Conservation (phyloP, 2,888 invertebrate genomes). For the Monopis laevigella region DNA sequence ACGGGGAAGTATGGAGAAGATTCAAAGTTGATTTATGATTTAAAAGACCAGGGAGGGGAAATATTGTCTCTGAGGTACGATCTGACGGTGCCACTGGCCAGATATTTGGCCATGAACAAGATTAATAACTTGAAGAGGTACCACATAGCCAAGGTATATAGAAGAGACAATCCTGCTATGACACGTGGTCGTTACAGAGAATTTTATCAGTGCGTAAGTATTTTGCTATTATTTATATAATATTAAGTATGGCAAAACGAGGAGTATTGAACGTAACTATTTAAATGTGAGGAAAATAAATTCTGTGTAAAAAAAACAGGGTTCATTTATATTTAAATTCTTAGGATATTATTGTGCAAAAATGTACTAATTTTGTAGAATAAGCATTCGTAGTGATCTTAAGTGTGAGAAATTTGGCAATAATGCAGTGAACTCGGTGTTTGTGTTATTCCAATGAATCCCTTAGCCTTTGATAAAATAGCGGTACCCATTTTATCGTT, state of each 20-base stretch:
- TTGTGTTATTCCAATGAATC: no score
- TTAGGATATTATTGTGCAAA: no score
- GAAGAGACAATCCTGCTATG: conserved; percentile 98
- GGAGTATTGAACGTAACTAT: no score
- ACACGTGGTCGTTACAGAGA: conserved; percentile 95
- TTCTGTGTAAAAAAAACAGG: no score
- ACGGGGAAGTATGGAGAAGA: conserved; percentile 99
- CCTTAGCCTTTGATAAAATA: no score
- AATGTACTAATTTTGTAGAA: no score
- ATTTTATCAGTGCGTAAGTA: conserved; percentile 98
- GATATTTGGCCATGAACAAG: conserved; percentile 98
- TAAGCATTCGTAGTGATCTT: no score
- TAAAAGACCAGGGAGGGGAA: conserved; percentile 99
- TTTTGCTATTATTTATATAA: background rate
- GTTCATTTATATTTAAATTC: no score
- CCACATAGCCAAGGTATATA: conserved; percentile 98
- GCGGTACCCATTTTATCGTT: no score
- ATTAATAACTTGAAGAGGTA: conserved; percentile 93
- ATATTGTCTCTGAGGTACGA: conserved; percentile 96
- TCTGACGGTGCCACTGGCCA: conserved; percentile 96
- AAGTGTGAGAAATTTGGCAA: no score
- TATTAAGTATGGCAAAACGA: conserved; percentile 7
- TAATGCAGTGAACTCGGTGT: no score
- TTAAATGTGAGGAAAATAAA: no score
- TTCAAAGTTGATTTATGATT: conserved; percentile 97